Conservation (phyloP, 1,140 invertebrate species). For the Frieseomelitta varia region DNA sequence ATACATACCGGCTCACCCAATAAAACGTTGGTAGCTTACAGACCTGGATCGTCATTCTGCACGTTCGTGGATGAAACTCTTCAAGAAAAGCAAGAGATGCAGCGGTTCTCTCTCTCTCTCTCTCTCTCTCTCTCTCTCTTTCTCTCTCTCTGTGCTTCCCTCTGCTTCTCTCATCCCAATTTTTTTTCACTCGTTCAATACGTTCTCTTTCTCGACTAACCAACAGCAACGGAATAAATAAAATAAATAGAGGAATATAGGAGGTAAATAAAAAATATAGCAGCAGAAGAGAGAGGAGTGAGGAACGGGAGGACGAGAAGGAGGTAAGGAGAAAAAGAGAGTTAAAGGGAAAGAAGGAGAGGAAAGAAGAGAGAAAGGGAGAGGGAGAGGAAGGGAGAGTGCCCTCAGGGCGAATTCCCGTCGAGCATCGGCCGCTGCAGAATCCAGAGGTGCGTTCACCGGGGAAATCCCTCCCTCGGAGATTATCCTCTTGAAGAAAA, state of each 20-base stretch:
- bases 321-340: slow-evolving; percentile 24
- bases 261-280: slow-evolving; percentile 57
- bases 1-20: slow-evolving; percentile 37
- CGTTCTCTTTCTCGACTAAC: slow-evolving; percentile 34
- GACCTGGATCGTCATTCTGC: slow-evolving; percentile 54
- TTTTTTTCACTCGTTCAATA: background rate
- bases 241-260: slow-evolving; percentile 52
- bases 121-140: background rate
- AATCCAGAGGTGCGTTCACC: slow-evolving; percentile 48
- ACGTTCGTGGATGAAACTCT: slow-evolving; percentile 51
- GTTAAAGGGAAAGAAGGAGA: slow-evolving; percentile 37
- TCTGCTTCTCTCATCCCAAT: background rate
- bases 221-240: slow-evolving; percentile 53
- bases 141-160: background rate
- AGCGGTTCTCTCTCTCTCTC: slow-evolving; percentile 18
- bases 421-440: slow-evolving; percentile 49
- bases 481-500: slow-evolving; percentile 49
- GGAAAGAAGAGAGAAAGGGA: slow-evolving; percentile 38
- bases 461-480: slow-evolving; percentile 49
- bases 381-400: slow-evolving; percentile 44
- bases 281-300: slow-evolving; percentile 15
- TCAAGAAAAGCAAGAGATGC: slow-evolving; percentile 48
- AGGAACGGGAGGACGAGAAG: slow-evolving; percentile 10
- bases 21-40: slow-evolving; percentile 53
- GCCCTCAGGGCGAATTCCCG: slow-evolving; percentile 68